A percentile compares a stretch with the other conserved stretches of the same genome.
Evolutionary conservation across 1,140 invertebrate genomes (phyloP).

Genomic region (Zophobas morio): DNA sequence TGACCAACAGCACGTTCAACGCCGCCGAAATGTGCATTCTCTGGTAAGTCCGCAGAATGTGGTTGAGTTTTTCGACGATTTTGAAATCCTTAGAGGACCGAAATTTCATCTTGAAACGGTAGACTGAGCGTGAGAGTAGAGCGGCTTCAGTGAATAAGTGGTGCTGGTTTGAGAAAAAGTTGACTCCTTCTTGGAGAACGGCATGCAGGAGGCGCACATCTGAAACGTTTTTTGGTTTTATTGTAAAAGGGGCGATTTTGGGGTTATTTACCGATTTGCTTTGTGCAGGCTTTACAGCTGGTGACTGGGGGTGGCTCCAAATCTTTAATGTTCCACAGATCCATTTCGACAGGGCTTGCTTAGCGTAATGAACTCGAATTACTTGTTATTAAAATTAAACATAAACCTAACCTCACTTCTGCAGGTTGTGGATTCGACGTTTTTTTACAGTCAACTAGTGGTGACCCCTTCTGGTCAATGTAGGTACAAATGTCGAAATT

Average conservation of each 20-base stretch:
- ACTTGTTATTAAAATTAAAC: background rate
- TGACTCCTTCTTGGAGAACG: conserved; percentile 56
- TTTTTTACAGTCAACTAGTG: too few species aligned
- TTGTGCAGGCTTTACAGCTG: conserved; percentile 55
- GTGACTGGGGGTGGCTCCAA: conserved; percentile 60
- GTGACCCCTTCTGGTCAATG: too few species aligned
- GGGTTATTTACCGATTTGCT: conserved; percentile 56
- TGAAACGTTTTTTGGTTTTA: conserved; percentile 48
- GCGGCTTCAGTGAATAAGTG: conserved; percentile 67
- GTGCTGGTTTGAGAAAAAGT: conserved; percentile 64
- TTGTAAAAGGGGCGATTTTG: background rate
- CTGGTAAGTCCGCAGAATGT: conserved; percentile 68
- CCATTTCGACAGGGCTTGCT: conserved; percentile 24
- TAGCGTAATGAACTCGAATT: background rate
- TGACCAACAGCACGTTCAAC: conserved; percentile 62
- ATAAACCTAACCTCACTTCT: too few species aligned
- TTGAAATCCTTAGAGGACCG: conserved; percentile 70
- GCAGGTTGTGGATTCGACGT: too few species aligned
- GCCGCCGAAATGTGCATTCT: conserved; percentile 61
- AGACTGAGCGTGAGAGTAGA: conserved; percentile 69
- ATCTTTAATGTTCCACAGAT: conserved; percentile 62
- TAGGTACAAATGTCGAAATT: too few species aligned
- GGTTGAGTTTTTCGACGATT: conserved; percentile 69
- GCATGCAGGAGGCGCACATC: conserved; percentile 57
- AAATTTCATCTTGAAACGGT: conserved; percentile 72